Evolutionary conservation across 2,888 invertebrate species (phyloP).

Genomic region (Yponomeuta cagnagella): DNA sequence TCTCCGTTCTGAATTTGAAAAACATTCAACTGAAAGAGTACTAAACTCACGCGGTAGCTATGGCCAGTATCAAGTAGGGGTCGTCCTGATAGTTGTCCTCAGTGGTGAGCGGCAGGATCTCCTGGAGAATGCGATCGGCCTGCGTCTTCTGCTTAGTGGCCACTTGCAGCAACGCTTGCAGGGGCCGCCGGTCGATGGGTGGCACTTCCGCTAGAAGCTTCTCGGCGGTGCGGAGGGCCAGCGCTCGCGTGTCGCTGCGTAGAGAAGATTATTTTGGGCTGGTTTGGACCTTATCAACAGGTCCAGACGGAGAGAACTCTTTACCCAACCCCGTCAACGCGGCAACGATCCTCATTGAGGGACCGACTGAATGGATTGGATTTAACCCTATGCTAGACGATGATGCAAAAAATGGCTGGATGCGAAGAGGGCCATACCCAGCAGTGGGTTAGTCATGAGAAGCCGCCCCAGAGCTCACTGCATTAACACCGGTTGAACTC

Average conservation of each 20-base stretch:
- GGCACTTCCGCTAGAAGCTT: constrained; percentile 84
- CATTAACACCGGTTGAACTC: no score
- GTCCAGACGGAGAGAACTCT: neutral
- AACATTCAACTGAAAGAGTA: neutral
- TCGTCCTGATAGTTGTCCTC: constrained; percentile 85
- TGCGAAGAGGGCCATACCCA: no score
- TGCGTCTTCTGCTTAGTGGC: constrained; percentile 89
- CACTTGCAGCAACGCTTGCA: constrained; percentile 88
- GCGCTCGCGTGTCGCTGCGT: constrained; percentile 82
- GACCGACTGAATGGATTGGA: no score
- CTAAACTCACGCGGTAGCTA: constrained; percentile 79
- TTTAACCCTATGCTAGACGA: no score
- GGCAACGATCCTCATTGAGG: no score
- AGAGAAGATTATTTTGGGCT: neutral
- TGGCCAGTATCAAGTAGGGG: constrained; percentile 90
- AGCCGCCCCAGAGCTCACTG: no score
- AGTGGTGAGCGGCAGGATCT: constrained; percentile 79
- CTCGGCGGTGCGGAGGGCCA: constrained; percentile 88
- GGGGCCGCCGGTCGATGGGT: constrained; percentile 79
- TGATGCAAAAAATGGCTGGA: no score
- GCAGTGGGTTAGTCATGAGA: no score
- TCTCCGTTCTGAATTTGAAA: no score
- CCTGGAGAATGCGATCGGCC: constrained; percentile 89
- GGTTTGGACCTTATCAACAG: neutral
- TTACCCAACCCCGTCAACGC: no score